Conservation (phyloP, 2,888 invertebrate species). For the Callosobruchus maculatus region DNA sequence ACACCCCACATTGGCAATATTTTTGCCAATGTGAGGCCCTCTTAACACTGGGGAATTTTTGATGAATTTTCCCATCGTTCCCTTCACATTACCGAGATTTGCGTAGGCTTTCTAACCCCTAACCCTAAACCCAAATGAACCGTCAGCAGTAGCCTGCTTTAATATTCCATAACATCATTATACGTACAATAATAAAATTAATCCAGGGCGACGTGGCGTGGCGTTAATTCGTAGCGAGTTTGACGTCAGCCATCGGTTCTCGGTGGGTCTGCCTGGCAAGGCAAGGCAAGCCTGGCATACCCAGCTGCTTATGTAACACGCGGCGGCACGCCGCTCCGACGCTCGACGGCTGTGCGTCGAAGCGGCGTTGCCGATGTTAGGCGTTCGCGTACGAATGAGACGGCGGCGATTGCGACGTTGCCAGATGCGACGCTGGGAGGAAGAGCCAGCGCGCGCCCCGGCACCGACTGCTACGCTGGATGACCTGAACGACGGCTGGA, state of each 20-base stretch:
- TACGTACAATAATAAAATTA: neutral
- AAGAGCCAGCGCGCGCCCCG: neutral
- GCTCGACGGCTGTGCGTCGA: neutral
- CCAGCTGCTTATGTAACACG: constrained; percentile 44
- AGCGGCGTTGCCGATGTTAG: constrained; percentile 37
- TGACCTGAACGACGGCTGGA: neutral
- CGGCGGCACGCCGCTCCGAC: constrained; percentile 19
- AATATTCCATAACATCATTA: too few species aligned
- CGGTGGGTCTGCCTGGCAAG: too few species aligned
- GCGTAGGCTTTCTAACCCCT: too few species aligned
- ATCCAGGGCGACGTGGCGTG: neutral
- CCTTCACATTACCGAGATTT: too few species aligned
- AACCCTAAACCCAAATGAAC: too few species aligned
- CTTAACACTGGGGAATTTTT: too few species aligned
- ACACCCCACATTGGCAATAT: too few species aligned
- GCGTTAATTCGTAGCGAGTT: neutral
- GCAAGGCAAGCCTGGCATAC: constrained; percentile 36
- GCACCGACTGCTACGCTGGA: neutral
- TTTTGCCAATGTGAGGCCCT: too few species aligned
- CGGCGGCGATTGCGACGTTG: constrained; percentile 22
- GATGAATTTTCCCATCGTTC: too few species aligned
- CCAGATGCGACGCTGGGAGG: constrained; percentile 4
- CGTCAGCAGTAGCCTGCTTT: too few species aligned
- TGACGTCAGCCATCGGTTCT: neutral
- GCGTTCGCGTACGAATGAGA: constrained; percentile 20